Evolutionary conservation across 1,140 invertebrate species (phyloP).

Genomic region (Lysiphlebus fabarum): DNA sequence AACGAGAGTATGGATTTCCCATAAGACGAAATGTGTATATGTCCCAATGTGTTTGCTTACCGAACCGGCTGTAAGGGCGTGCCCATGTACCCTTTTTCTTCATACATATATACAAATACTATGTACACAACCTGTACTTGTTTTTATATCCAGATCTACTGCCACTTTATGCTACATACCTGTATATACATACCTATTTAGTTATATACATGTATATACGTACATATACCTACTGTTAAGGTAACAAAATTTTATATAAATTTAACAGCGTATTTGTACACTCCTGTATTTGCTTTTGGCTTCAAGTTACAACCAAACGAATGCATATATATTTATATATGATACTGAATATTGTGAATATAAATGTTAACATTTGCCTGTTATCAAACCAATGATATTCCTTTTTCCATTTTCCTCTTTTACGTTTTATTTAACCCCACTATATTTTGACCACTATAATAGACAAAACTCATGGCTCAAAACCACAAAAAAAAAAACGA

Average conservation of each 20-base stretch:
- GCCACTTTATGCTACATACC: neutral
- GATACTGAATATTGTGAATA: neutral
- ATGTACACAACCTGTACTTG: too few relatives aligned
- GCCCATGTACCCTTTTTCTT: slow-evolving; percentile 15
- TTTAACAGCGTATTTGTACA: neutral
- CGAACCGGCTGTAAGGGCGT: slow-evolving; percentile 46
- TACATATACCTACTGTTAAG: too few relatives aligned
- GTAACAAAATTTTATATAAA: neutral
- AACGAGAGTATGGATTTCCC: slow-evolving; percentile 48
- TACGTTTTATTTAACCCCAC: slow-evolving; percentile 8
- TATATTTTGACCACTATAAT: slow-evolving; percentile 9
- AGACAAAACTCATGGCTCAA: slow-evolving; percentile 11
- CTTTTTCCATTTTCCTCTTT: slow-evolving; percentile 6
- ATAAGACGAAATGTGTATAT: slow-evolving; percentile 44
- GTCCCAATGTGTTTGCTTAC: slow-evolving; percentile 38
- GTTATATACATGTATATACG: neutral
- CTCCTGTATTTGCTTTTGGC: neutral
- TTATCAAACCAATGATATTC: slow-evolving; percentile 10
- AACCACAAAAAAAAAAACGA: slow-evolving; percentile 6
- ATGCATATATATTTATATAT: neutral
- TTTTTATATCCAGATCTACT: slow-evolving; percentile 8
- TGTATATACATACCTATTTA: slow-evolving; percentile 14
- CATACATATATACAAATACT: neutral
- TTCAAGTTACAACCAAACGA: slow-evolving; percentile 23
- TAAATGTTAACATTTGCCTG: slow-evolving; percentile 5